Percentiles rank a stretch among this genome's conserved stretches.
These are phyloP conservation scores for Andrena dorsata DNA, from an alignment of 2,888 invertebrate genomes.

Conservation along the genomic window DNA sequence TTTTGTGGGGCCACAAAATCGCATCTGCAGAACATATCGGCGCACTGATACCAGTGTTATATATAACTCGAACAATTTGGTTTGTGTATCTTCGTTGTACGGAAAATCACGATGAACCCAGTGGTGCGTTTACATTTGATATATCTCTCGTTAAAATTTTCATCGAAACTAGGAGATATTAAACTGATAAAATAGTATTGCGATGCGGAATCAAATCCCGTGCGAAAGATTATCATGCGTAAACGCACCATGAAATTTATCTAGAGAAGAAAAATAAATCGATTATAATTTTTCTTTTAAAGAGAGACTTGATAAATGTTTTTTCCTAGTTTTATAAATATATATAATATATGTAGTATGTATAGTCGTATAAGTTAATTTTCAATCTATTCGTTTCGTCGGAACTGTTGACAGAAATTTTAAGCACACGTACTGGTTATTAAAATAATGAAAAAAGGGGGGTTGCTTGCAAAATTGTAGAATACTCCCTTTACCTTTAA, in stretches of 20 bases:
- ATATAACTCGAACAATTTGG: conserved; percentile 48
- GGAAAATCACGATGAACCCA: conserved; percentile 24
- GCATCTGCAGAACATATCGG: conserved; percentile 72
- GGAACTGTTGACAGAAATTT: conserved; percentile 54
- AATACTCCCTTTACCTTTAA: conserved; percentile 30
- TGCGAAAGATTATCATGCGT: conserved; percentile 14
- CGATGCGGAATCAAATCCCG: background rate
- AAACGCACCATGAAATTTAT: conserved; percentile 45
- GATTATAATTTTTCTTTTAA: conserved; percentile 48
- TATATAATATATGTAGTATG: conserved; percentile 11
- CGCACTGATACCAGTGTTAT: conserved; percentile 57
- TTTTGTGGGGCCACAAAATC: conserved; percentile 60
- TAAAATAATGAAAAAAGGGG: conserved; percentile 57
- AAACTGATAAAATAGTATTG: conserved; percentile 8
- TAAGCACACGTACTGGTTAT: conserved; percentile 63
- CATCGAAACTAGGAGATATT: conserved; percentile 16
- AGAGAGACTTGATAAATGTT: conserved; percentile 48
- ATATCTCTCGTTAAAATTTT: conserved; percentile 28
- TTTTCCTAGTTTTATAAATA: conserved; percentile 65
- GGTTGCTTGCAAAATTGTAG: conserved; percentile 73
- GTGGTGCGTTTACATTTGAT: conserved; percentile 53
- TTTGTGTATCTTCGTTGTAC: conserved; percentile 58
- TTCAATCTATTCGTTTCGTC: conserved; percentile 43
- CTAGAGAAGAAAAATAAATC: conserved; percentile 46
- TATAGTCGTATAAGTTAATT: conserved; percentile 38